Evolutionary conservation across 2,888 invertebrate genomes (phyloP).

Genomic region (Cataglyphis altisquamis): DNA sequence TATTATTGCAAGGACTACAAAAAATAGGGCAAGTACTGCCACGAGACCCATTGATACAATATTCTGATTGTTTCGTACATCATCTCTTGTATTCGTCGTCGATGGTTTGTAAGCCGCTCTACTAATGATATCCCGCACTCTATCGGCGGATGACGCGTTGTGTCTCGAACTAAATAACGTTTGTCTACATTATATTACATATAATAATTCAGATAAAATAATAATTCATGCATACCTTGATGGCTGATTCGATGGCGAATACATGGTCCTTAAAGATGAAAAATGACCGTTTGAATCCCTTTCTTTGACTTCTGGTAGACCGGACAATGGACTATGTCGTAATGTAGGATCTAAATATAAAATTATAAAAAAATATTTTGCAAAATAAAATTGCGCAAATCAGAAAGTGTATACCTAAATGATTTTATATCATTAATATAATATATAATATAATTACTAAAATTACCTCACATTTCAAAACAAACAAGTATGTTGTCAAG

Average conservation of each 20-base stretch:
- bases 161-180: conserved; percentile 75
- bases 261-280: conserved; percentile 79
- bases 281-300: conserved; percentile 84
- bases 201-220: conserved; percentile 10
- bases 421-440: background rate
- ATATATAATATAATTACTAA: background rate
- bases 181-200: conserved; percentile 32
- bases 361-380: background rate
- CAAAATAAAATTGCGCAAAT: background rate
- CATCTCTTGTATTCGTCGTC: conserved; percentile 75
- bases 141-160: conserved; percentile 75
- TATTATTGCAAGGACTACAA: conserved; percentile 84
- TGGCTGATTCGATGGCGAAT: conserved; percentile 74
- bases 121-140: conserved; percentile 78
- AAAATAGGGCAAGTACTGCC: conserved; percentile 84
- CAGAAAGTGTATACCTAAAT: background rate
- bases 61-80: conserved; percentile 83
- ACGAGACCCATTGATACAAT: conserved; percentile 85
- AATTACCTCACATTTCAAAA: background rate
- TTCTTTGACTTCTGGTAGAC: conserved; percentile 80
- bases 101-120: conserved; percentile 78
- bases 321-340: conserved; percentile 65
- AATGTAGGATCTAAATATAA: conserved; percentile 60
- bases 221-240: conserved; percentile 76
- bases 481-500: background rate